Percentiles rank a stretch among this genome's conserved stretches.
These are phyloP conservation scores for Nylanderia fulva DNA, from an alignment of 1,140 invertebrate species.

Conservation along the genomic window DNA sequence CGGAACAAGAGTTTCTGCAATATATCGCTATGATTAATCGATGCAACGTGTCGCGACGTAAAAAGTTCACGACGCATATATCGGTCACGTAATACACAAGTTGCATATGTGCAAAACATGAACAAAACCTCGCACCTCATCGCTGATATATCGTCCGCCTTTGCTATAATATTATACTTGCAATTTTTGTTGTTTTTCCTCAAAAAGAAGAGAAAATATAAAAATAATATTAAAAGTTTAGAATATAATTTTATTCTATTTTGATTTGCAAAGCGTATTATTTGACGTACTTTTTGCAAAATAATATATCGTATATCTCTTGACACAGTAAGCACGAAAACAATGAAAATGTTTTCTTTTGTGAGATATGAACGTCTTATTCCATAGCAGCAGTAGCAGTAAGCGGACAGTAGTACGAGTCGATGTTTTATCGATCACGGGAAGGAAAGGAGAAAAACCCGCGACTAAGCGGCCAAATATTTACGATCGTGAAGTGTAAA, in stretches of 20 bases:
- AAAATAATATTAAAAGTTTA: background rate
- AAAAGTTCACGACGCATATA: constrained; percentile 39
- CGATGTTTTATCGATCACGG: background rate
- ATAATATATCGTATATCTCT: constrained; percentile 9
- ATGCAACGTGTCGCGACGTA: constrained; percentile 21
- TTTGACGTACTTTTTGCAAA: background rate
- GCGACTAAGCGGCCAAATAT: constrained; percentile 21
- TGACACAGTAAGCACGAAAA: constrained; percentile 13
- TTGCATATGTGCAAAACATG: background rate
- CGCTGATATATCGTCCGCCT: background rate
- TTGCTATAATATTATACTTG: background rate
- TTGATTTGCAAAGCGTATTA: background rate
- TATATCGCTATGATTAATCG: constrained; percentile 41
- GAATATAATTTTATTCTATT: background rate
- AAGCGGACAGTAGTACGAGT: background rate
- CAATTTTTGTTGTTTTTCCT: background rate
- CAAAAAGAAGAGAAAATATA: background rate
- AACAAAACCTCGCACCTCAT: constrained; percentile 8
- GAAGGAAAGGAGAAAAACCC: constrained; percentile 4
- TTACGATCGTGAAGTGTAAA: constrained; percentile 23
- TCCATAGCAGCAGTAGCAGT: background rate
- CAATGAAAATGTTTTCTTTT: background rate
- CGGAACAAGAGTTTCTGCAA: constrained; percentile 19
- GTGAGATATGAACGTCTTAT: background rate
- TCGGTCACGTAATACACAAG: constrained; percentile 14